A percentile compares a stretch with the other conserved stretches of the same genome.
Conservation (phyloP, 2,113 vertebrate genomes). For the Python bivittatus region DNA sequence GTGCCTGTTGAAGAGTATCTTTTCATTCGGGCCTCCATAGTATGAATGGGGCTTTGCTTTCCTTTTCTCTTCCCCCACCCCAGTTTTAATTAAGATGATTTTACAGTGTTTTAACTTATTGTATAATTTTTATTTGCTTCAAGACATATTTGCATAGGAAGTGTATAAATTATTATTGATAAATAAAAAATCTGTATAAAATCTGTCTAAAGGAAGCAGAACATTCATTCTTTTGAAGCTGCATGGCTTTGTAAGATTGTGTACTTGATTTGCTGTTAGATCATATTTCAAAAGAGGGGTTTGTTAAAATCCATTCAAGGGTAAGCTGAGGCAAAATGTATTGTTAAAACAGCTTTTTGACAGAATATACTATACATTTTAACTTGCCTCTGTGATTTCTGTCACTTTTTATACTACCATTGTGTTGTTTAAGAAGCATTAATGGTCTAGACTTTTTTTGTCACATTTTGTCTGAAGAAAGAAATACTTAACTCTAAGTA, state of each 20-base stretch:
- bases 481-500: constrained; percentile 64
- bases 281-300: constrained; percentile 59
- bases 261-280: constrained; percentile 65
- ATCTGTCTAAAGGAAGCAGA: constrained; percentile 53
- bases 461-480: constrained; percentile 60
- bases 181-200: not conserved
- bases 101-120: not conserved
- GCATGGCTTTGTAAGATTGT: constrained; percentile 62
- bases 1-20: not conserved
- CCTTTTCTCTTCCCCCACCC: not conserved
- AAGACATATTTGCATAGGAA: not conserved
- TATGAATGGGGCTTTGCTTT: not conserved
- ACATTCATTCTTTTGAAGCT: constrained; percentile 60
- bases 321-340: constrained; percentile 62
- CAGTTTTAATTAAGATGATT: not conserved
- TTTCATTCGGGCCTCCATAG: not conserved
- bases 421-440: constrained; percentile 47
- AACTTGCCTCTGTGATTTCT: constrained; percentile 60
- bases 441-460: constrained; percentile 58
- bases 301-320: constrained; percentile 63
- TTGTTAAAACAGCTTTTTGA: constrained; percentile 60
- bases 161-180: not conserved
- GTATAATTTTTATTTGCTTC: not conserved
- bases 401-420: constrained; percentile 53
- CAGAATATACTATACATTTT: constrained; percentile 62